phyloP scores from a whole-genome alignment of 2,888 invertebrate genomes.

The Trachelus tabidus region DNA sequence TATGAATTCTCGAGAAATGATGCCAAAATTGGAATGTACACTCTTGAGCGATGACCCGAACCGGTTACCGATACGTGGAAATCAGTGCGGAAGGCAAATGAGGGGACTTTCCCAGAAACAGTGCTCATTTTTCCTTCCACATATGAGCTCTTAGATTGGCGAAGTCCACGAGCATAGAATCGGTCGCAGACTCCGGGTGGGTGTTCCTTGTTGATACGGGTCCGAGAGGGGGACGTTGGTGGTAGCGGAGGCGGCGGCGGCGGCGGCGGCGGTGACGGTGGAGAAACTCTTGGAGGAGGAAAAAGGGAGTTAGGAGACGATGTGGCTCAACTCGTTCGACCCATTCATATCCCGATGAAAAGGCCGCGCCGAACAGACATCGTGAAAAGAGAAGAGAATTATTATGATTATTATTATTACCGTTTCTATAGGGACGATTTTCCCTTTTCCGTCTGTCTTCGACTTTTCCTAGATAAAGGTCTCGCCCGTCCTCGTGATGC shows the following conservation, averaged over 20 bases:
- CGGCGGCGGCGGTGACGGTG: constrained; percentile 20
- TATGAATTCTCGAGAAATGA: too few relatives aligned
- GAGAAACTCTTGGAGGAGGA: constrained; percentile 23
- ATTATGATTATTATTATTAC: constrained; percentile 65
- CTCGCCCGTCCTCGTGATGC: constrained; percentile 6
- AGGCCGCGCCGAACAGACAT: constrained; percentile 59
- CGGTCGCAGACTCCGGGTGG: constrained; percentile 37
- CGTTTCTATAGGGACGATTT: constrained; percentile 64
- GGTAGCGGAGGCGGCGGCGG: constrained; percentile 17
- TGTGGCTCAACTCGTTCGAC: constrained; percentile 65
- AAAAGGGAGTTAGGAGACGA: constrained; percentile 41
- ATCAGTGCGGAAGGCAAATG: background rate
- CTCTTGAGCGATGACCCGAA: too few relatives aligned
- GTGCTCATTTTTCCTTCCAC: constrained; percentile 33
- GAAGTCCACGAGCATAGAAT: constrained; percentile 32
- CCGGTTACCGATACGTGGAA: background rate
- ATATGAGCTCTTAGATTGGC: constrained; percentile 38
- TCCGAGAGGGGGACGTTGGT: constrained; percentile 25
- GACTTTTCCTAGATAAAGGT: constrained; percentile 54
- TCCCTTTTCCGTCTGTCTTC: constrained; percentile 60
- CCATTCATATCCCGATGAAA: constrained; percentile 64
- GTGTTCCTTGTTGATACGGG: constrained; percentile 32
- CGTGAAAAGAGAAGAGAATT: constrained; percentile 63
- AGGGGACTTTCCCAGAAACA: background rate
- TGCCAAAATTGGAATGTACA: too few relatives aligned